Evolutionary conservation across 2,113 vertebrate species (phyloP), one percentile per base, ranked within the genome.

Genomic region (Edolisoma coerulescens): DNA sequence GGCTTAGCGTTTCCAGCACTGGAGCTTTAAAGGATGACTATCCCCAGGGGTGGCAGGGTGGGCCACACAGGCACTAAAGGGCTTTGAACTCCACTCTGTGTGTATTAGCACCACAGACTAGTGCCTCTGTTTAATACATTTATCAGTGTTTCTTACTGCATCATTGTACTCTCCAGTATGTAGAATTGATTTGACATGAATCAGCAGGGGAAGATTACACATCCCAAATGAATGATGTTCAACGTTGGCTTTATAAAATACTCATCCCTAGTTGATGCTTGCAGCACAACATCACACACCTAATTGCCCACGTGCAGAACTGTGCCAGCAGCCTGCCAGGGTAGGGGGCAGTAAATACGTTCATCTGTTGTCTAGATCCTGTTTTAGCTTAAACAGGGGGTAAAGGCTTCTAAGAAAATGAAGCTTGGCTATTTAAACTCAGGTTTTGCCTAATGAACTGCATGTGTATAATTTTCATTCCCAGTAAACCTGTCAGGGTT

Each of bases 341-440:
- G 37, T 28, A 53, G 63, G 9, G 6, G 4, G 0, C 54, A 65
- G 22, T 65, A 28, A 84, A 83, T 20, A 35, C 0, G 0, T 61
- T 87, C 26, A 52, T 74, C 32, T 78, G 19, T 53, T 79, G 47
- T 45, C 33, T 37, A 68, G 18, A 59, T 53, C 28, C 56, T 45
- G 5, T 30, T 86, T 83, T 59, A 67, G 28, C 42, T 95, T 82
- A 60, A 95, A 74, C 8, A 30, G 18, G 5, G 18, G 23, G 3
- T 33, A 76, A 73, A 84, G n/a, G 4, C 35, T 75, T 90, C 70
- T 75, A 61, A 61, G 47, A 54, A 79, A 90, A 59, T 26, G 11
- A 86, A 79, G 11, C 12, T 42, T 93, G 53, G 18, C 35, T 79
- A 15, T 83, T 91, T 76, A 73, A 81, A 87, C 13, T 77, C 30